These are phyloP conservation scores for Craseonycteris thonglongyai DNA, from an alignment of 2,113 vertebrate genomes.

Conservation along the genomic window DNA sequence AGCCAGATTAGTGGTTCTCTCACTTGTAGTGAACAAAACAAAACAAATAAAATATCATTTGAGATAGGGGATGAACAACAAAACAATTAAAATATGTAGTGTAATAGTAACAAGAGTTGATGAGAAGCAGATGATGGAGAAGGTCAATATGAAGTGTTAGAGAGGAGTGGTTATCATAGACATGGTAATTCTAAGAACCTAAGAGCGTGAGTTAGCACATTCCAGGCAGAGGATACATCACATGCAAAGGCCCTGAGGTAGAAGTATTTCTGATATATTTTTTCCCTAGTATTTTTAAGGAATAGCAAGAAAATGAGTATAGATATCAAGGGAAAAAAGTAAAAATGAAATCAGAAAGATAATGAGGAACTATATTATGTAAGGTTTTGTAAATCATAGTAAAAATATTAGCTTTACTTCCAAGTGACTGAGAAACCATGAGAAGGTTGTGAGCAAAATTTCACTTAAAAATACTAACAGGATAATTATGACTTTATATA, in stretches of 20 bases:
- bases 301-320: not conserved
- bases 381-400: not conserved
- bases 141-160: not conserved
- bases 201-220: not conserved
- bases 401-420: not conserved
- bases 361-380: not conserved
- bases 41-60: not conserved
- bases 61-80: not conserved
- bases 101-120: not conserved
- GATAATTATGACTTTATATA: not conserved
- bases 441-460: not conserved
- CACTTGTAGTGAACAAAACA: not conserved
- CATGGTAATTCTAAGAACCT: not conserved
- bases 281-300: too few relatives aligned
- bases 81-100: not conserved
- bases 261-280: not conserved
- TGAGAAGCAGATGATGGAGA: not conserved
- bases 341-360: not conserved
- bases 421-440: not conserved
- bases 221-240: not conserved
- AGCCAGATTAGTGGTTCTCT: not conserved
- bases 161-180: not conserved
- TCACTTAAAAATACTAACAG: not conserved
- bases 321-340: not conserved
- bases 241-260: not conserved